Base-by-base conservation (phyloP, 2,113 vertebrate species). In the Gallinago jamesoni region DNA sequence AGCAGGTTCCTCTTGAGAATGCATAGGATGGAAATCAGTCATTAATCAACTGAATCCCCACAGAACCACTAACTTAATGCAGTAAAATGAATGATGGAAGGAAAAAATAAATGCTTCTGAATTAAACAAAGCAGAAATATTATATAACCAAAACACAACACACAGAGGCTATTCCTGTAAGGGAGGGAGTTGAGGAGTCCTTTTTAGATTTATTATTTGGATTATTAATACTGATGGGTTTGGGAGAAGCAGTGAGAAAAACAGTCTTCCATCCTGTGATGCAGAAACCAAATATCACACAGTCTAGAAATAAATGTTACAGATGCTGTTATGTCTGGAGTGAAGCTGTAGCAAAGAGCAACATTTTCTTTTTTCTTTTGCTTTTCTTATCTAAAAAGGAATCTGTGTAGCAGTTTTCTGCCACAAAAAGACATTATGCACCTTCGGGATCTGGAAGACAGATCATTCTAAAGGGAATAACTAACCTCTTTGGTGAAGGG, bases 141-240 rank as follows among this genome's bases (percentile, higher is more conserved):
- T 80, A 76, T 70, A 93, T 75, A 94, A 77, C 30, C 23, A 76
- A 87, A 97, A 90, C 48, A 91, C n/a, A 95, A 78, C 79, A 59
- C 45, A 64, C 14, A 50, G 15, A 94, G 63, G 74, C 84, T 91
- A 53, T 91, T 93, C 66, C 80, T 73, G 73, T 59, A 60, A 84
- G 41, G 57, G 37, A 39, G 70, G n/a, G 35, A 73, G 68, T 31
- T 84, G 41, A 48, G 20, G n/a, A 83, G 68, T 73, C 21, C 13
- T 86, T 84, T 84, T 93, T 33, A 95, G 92, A 95, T 97, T 83
- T 96, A 95, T 97, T 98, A 97, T 92, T 97, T 94, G 96, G 81
- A 90, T 93, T 97, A 97, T 97, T 98, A 97, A 97, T 96, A 97
- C 93, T 98, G 98, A 98, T 97, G 53, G 83, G 53, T 43, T 96